phyloP scores from a whole-genome alignment of 2,113 vertebrate genomes.

The Puma concolor region DNA sequence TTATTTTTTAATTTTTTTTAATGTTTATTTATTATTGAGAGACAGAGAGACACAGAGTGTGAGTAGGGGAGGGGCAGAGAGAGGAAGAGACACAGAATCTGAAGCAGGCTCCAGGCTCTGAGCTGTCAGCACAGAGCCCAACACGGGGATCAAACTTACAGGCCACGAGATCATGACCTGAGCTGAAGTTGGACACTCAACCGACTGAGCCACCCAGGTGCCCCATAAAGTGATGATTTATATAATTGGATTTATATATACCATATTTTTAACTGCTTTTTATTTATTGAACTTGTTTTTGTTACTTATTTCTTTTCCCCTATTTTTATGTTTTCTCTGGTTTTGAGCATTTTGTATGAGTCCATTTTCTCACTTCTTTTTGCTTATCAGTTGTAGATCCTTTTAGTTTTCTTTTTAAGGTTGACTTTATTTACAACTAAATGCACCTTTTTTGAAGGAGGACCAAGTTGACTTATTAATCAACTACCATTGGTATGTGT shows the following conservation, averaged over 20 bases:
- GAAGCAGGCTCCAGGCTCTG: too few species aligned
- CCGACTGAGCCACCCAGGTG: too few species aligned
- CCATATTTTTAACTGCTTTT: not conserved
- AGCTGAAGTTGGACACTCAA: too few species aligned
- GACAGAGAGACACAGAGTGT: too few species aligned
- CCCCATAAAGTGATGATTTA: not conserved
- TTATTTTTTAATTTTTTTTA: too few species aligned
- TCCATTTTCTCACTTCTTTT: not conserved
- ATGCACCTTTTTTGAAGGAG: not conserved
- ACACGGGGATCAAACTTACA: too few species aligned
- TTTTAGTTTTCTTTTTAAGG: not conserved
- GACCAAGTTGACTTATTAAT: not conserved
- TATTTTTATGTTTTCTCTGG: not conserved
- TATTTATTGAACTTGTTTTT: not conserved
- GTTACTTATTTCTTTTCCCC: not conserved
- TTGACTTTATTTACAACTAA: not conserved
- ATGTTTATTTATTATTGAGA: too few species aligned
- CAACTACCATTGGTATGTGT: not conserved
- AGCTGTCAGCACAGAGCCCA: too few species aligned
- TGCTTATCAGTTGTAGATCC: not conserved
- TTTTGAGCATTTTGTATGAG: not conserved
- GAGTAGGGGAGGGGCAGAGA: too few species aligned
- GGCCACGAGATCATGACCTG: too few species aligned
- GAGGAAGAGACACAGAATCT: too few species aligned
- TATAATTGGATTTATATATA: not conserved